Conservation (phyloP, 1,140 invertebrate species). For the Drepana arcuata region DNA sequence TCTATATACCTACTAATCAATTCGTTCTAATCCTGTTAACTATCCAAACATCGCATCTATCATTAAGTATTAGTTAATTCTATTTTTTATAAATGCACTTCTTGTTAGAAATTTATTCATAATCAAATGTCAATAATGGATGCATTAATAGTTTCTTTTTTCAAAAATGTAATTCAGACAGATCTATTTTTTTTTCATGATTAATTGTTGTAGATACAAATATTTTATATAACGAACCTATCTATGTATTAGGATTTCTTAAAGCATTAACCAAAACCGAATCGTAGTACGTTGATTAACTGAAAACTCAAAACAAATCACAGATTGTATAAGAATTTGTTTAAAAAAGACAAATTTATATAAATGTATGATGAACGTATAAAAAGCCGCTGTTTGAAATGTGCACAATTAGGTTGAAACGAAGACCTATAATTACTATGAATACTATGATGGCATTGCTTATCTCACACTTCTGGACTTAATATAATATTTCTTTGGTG, state of each 20-base stretch:
- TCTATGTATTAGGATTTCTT: too few species aligned
- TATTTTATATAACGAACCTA: too few species aligned
- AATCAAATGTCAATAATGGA: too few species aligned
- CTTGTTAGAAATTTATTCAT: constrained; percentile 46
- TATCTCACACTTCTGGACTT: constrained; percentile 46
- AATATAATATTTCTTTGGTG: constrained; percentile 64
- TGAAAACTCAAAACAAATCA: too few species aligned
- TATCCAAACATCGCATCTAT: constrained; percentile 49
- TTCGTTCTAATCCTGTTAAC: constrained; percentile 53
- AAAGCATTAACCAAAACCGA: too few species aligned
- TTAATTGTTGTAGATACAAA: too few species aligned
- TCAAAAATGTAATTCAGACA: too few species aligned
- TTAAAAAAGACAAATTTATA: too few species aligned
- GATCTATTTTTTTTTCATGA: too few species aligned
- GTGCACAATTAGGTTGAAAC: constrained; percentile 21
- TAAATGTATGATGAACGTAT: neutral
- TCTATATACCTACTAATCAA: constrained; percentile 34
- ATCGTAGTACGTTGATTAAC: too few species aligned
- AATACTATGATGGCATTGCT: constrained; percentile 61
- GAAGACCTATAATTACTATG: constrained; percentile 32
- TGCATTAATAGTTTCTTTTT: too few species aligned
- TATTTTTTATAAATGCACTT: constrained; percentile 70
- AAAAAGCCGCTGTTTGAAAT: neutral
- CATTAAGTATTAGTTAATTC: constrained; percentile 59
- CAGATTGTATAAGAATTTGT: too few species aligned